A percentile compares a stretch with the other conserved stretches of the same genome.
phyloP scores from a whole-genome alignment of 2,888 invertebrate species.

The Eumerus sabulonum region DNA sequence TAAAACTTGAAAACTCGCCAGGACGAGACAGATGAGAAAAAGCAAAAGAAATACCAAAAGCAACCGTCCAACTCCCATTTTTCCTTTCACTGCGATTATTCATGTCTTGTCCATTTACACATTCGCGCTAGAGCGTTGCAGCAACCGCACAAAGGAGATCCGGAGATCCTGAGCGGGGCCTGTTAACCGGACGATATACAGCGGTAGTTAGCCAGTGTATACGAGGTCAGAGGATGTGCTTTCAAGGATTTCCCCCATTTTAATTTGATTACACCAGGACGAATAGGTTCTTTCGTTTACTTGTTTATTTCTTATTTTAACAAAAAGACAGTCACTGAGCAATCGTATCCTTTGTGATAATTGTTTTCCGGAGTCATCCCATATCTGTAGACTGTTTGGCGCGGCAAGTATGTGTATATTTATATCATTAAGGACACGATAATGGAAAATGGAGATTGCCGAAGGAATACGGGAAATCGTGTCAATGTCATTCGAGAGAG shows the following conservation, averaged over 20 bases:
- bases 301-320: too few relatives aligned
- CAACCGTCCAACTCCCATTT: slow-evolving; percentile 39
- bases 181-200: slow-evolving; percentile 20
- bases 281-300: too few relatives aligned
- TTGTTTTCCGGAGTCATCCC: slow-evolving; percentile 38
- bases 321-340: slow-evolving; percentile 12
- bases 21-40: slow-evolving; percentile 22
- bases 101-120: slow-evolving; percentile 41
- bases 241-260: slow-evolving; percentile 46
- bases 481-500: slow-evolving; percentile 53
- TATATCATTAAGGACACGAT: slow-evolving; percentile 57
- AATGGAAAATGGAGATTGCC: slow-evolving; percentile 43
- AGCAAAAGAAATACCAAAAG: background rate
- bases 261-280: slow-evolving; percentile 39
- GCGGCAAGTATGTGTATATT: slow-evolving; percentile 35
- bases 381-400: slow-evolving; percentile 16
- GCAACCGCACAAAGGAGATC: slow-evolving; percentile 28
- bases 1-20: slow-evolving; percentile 59
- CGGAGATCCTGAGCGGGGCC: slow-evolving; percentile 1
- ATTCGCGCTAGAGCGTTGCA: slow-evolving; percentile 16
- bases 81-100: slow-evolving; percentile 50
- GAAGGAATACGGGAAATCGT: slow-evolving; percentile 39
- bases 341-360: slow-evolving; percentile 52
- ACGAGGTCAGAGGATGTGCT: slow-evolving; percentile 30
- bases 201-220: too few relatives aligned